Evolutionary conservation across 2,113 vertebrate species (phyloP).

Genomic region (Talpa occidentalis): DNA sequence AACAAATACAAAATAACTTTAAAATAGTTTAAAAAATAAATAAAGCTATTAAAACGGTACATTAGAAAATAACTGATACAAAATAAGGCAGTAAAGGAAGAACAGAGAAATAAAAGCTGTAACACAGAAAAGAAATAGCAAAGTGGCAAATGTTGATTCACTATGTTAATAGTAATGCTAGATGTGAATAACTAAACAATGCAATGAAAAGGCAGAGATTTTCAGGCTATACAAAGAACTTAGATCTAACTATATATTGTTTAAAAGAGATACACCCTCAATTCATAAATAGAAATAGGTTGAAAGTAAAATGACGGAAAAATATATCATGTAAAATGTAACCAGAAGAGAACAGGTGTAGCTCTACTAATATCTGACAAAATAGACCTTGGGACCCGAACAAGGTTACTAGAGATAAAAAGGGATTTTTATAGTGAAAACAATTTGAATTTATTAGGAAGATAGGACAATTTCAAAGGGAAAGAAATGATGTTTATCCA

Average conservation of each 20-base stretch:
- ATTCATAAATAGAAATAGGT: not conserved
- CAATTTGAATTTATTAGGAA: not conserved
- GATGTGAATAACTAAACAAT: constrained; percentile 24
- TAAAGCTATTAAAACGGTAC: not conserved
- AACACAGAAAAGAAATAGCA: not conserved
- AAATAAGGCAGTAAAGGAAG: not conserved
- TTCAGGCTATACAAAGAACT: not conserved
- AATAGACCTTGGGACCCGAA: not conserved
- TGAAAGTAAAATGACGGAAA: not conserved
- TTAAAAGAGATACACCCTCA: not conserved
- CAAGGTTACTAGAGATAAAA: not conserved
- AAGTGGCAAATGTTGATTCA: not conserved
- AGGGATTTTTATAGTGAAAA: not conserved
- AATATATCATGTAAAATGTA: not conserved
- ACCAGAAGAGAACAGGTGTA: not conserved
- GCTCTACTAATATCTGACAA: not conserved
- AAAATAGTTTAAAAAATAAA: constrained; percentile 16
- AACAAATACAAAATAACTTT: constrained; percentile 40
- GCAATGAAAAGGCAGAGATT: not conserved
- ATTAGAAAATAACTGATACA: constrained; percentile 16
- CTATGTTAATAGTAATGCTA: not conserved
- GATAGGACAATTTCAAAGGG: not conserved
- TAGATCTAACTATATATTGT: not conserved
- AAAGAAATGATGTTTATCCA: not conserved
- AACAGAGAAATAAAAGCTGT: not conserved